A percentile compares a stretch with the other conserved stretches of the same genome.
These are phyloP conservation scores for Acleris sparsana DNA, from an alignment of 2,888 invertebrate species.

Conservation along the genomic window DNA sequence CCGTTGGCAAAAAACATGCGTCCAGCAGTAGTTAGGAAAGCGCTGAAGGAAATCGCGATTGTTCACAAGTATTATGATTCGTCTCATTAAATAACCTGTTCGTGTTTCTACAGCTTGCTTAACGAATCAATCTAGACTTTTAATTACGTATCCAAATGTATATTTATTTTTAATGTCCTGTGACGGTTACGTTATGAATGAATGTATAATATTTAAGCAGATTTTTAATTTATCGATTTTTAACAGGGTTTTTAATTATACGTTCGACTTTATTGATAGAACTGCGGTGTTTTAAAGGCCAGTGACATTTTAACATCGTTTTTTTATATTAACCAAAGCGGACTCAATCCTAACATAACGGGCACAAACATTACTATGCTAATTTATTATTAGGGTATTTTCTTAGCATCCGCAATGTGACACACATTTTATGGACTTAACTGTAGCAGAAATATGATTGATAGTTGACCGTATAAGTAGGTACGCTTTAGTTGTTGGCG, in stretches of 20 bases:
- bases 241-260: conserved; percentile 38
- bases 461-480: conserved; percentile 75
- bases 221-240: conserved; percentile 23
- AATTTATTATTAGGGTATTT: conserved; percentile 82
- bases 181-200: conserved; percentile 8
- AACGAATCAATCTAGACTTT: conserved; percentile 7
- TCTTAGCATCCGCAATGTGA: conserved; percentile 79
- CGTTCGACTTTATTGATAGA: conserved; percentile 24
- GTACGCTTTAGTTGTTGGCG: conserved; percentile 59
- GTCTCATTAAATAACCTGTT: not conserved
- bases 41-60: no score
- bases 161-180: conserved; percentile 19
- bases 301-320: conserved; percentile 72
- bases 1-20: no score
- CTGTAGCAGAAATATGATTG: conserved; percentile 82
- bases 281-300: conserved; percentile 51
- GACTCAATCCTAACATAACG: conserved; percentile 78
- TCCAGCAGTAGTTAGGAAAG: no score
- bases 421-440: conserved; percentile 79
- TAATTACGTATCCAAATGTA: not conserved
- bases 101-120: not conserved
- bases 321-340: conserved; percentile 75
- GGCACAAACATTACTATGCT: conserved; percentile 78
- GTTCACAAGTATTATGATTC: not conserved
- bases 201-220: conserved; percentile 13